A percentile compares a stretch with the other conserved stretches of the same genome.
Evolutionary conservation across 2,113 vertebrate species (phyloP).

Genomic region (Pachycephala philippinensis): DNA sequence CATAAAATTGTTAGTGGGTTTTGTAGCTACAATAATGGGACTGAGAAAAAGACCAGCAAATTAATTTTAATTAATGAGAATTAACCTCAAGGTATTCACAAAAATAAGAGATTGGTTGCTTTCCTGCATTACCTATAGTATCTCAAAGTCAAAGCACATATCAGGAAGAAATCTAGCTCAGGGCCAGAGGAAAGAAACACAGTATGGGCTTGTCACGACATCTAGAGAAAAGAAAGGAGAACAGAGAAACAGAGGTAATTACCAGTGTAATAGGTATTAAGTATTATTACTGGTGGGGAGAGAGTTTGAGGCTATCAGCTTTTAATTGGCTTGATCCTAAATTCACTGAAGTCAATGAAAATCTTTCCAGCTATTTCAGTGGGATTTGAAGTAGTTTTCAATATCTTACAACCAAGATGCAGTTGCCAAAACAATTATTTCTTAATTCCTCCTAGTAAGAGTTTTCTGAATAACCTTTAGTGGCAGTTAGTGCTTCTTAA

Average conservation of each 20-base stretch:
- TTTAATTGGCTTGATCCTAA: not conserved
- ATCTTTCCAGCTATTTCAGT: not conserved
- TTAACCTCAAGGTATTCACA: not conserved
- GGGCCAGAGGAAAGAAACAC: not conserved
- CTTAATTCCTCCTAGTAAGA: not conserved
- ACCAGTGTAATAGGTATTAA: not conserved
- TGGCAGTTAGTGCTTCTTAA: not conserved
- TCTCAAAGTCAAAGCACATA: not conserved
- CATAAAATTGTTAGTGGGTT: not conserved
- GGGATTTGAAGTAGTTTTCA: not conserved
- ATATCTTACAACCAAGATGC: not conserved
- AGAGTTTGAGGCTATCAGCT: not conserved
- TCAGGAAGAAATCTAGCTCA: not conserved
- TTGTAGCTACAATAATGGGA: not conserved
- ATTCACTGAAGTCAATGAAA: not conserved
- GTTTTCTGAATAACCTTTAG: not conserved
- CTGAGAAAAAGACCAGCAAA: not conserved
- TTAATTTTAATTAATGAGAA: not conserved
- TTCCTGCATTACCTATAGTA: not conserved
- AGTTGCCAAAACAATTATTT: not conserved
- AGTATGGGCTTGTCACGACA: not conserved
- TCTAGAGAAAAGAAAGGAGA: not conserved
- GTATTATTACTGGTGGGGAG: not conserved
- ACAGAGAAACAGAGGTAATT: not conserved
- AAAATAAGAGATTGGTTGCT: not conserved